These are phyloP conservation scores for Drosophila kanekoi DNA, from an alignment of 2,888 invertebrate genomes.

Conservation along the genomic window DNA sequence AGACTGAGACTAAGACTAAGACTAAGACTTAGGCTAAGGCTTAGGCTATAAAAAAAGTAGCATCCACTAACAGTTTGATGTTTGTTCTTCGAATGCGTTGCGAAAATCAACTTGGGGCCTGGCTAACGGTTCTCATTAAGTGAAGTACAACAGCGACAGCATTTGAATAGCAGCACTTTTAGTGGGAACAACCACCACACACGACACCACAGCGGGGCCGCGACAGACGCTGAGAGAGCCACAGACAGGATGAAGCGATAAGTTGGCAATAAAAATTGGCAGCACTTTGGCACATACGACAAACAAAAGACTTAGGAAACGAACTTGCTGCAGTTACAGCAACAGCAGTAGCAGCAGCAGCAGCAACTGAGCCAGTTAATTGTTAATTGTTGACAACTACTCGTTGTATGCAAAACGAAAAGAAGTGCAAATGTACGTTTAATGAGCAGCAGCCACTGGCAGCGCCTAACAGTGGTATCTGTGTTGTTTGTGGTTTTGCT, in stretches of 20 bases:
- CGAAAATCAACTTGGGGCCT: constrained; percentile 60
- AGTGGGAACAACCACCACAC: constrained; percentile 62
- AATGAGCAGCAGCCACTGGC: constrained; percentile 54
- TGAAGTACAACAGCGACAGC: constrained; percentile 63
- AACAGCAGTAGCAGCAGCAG: constrained; percentile 20
- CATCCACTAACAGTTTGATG: constrained; percentile 63
- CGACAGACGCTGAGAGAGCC: constrained; percentile 22
- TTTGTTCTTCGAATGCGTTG: constrained; percentile 75
- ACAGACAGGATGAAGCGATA: constrained; percentile 70
- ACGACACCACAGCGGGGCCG: constrained; percentile 40
- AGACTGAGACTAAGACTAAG: constrained; percentile 21
- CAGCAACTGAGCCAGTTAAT: constrained; percentile 67
- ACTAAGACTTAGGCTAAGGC: constrained; percentile 11
- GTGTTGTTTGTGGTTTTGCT: constrained; percentile 33
- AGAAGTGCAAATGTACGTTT: constrained; percentile 73
- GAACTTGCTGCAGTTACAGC: constrained; percentile 36
- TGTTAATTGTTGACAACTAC: constrained; percentile 75
- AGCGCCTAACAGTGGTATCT: constrained; percentile 1
- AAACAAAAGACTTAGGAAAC: constrained; percentile 66
- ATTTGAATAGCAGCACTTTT: constrained; percentile 57
- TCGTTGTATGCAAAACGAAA: constrained; percentile 61
- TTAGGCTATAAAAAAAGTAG: constrained; percentile 14
- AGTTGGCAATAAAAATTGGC: constrained; percentile 79
- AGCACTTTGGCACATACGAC: constrained; percentile 75
- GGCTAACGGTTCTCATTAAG: constrained; percentile 76